Evolutionary conservation across 2,888 invertebrate species (phyloP), one percentile per base, ranked within the genome.

Genomic region (Harmothoe impar): DNA sequence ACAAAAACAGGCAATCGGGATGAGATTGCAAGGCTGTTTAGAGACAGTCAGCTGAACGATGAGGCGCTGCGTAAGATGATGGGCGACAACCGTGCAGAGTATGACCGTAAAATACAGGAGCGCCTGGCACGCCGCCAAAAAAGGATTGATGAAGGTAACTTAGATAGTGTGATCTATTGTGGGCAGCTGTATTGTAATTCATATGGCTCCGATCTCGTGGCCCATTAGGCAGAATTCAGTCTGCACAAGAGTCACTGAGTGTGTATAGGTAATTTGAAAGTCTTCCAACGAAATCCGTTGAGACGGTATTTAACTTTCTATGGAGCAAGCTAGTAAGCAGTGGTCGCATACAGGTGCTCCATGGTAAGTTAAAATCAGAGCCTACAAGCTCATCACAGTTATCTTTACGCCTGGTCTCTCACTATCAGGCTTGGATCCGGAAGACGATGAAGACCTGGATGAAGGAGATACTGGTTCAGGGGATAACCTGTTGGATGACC

Each of bases 21-120:
- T 90, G 93, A 93, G 52, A 43, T 92, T 54, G 78, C 89, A 17
- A 90, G 86, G 31, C 68, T 93, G 25, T 51, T 93, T 20, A 91
- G 91, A 25, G 91, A 92, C n/a, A 78, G 77, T 68, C 54, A 52
- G 15, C 56, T 62, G 72, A 89, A 91, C 51, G 91, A 92, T 0
- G 90, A 92, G 56, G 51, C 33, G 0, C 85, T 92, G 17, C 84
- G 77, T 7, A 89, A 91, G 25, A 43, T 93, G 81, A 56, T 93
- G 43, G 92, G 92, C 17, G 91, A 91, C 15, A 91, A 88, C 81
- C 72, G 91, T 17, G 92, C 90, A 31, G 92, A 92, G 56, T 90
- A 90, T 77, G 92, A 92, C 29, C 56, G 91, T 31, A 90, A 89
- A 77, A 43, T 93, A 52, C 31, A 77, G 20, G 93, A 93, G 78